A percentile compares a stretch with the other conserved stretches of the same genome.
Evolutionary conservation across 2,888 invertebrate species (phyloP).

Genomic region (Harpalus rubripes): DNA sequence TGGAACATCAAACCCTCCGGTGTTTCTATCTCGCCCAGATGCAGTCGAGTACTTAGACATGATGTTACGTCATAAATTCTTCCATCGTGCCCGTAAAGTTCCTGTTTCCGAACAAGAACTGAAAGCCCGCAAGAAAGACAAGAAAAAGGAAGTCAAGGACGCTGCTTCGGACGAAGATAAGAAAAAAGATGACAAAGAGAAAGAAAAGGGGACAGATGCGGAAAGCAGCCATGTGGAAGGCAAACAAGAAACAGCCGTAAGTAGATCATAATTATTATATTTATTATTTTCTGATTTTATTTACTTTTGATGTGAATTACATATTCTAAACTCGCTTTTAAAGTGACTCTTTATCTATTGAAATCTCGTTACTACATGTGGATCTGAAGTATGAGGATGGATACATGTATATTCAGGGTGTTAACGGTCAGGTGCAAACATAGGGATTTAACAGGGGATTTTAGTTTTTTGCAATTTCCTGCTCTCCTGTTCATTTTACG

Average conservation of each 20-base stretch:
- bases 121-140: conserved; percentile 81
- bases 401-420: too few species aligned
- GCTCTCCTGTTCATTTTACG: too few species aligned
- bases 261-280: conserved; percentile 35
- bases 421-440: too few species aligned
- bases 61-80: conserved; percentile 95
- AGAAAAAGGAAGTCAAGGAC: conserved; percentile 74
- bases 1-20: conserved; percentile 85
- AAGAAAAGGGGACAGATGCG: conserved; percentile 77
- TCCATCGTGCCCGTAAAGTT: conserved; percentile 95
- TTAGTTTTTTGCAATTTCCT: too few species aligned
- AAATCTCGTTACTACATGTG: too few species aligned
- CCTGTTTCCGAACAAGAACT: conserved; percentile 86
- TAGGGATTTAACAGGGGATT: too few species aligned
- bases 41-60: conserved; percentile 89
- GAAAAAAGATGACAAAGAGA: conserved; percentile 63
- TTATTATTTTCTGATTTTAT: too few species aligned
- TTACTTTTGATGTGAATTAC: too few species aligned
- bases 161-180: conserved; percentile 69
- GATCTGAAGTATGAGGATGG: too few species aligned
- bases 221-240: conserved; percentile 80
- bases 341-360: too few species aligned
- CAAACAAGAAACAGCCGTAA: conserved; percentile 75
- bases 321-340: too few species aligned
- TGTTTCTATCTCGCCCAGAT: conserved; percentile 90